A percentile compares a stretch with the other conserved stretches of the same genome.
These are phyloP conservation scores for Tortrix viridana DNA, from an alignment of 2,888 invertebrate species.

Conservation along the genomic window DNA sequence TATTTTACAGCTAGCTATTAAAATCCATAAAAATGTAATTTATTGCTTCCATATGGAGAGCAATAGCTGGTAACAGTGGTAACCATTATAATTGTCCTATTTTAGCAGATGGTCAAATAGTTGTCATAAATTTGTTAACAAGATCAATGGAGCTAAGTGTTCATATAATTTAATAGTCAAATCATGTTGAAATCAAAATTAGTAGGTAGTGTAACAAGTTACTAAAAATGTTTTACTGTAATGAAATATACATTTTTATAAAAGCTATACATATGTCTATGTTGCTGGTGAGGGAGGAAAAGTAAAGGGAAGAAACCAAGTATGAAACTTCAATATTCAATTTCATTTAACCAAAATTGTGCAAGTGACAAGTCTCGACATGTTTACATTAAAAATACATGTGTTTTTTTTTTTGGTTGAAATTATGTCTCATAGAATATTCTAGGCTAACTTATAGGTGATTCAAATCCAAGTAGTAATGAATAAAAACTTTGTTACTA, in stretches of 20 bases:
- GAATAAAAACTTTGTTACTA: conserved; percentile 23
- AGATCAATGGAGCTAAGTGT: neutral
- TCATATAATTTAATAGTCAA: neutral
- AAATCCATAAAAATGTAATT: conserved; percentile 4
- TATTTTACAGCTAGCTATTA: neutral
- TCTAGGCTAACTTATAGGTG: conserved; percentile 14
- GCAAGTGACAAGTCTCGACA: too few species aligned
- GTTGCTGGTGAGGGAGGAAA: too few species aligned
- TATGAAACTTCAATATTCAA: too few species aligned
- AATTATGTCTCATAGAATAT: neutral
- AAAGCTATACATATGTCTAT: too few species aligned
- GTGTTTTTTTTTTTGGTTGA: neutral
- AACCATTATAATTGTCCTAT: conserved; percentile 11
- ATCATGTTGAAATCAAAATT: too few species aligned
- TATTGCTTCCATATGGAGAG: conserved; percentile 8
- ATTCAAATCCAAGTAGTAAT: neutral
- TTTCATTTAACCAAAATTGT: too few species aligned
- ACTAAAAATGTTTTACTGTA: too few species aligned
- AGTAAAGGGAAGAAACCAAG: too few species aligned
- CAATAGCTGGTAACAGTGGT: too few species aligned
- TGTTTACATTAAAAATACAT: too few species aligned
- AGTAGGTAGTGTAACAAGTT: too few species aligned
- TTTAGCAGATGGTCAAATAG: conserved; percentile 15
- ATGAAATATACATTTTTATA: too few species aligned
- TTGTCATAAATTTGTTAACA: neutral